Conservation (phyloP, 2,888 invertebrate species). For the Mesoligia furuncula region DNA sequence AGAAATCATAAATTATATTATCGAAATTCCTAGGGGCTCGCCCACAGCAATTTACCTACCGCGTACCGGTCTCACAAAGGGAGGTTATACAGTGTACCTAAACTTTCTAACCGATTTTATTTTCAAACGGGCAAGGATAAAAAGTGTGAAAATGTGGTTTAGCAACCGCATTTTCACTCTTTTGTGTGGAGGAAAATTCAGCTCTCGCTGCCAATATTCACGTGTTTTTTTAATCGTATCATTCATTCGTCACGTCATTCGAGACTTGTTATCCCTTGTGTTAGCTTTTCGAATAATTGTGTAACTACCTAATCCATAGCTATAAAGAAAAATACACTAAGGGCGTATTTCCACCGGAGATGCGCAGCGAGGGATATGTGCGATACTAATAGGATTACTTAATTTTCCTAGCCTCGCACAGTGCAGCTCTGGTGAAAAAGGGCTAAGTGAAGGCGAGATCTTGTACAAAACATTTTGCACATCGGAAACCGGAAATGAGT, state of each 20-base stretch:
- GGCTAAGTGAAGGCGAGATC: neutral
- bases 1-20: conserved; percentile 9
- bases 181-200: neutral
- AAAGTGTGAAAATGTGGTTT: conserved; percentile 4
- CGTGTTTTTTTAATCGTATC: neutral
- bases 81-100: neutral
- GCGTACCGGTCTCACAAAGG: neutral
- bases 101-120: conserved; percentile 2
- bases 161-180: too few relatives aligned
- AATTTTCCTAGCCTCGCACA: neutral
- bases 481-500: neutral
- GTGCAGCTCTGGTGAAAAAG: neutral
- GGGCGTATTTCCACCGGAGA: neutral
- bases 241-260: neutral
- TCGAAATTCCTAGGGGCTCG: neutral
- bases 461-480: neutral
- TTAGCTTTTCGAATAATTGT: neutral
- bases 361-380: neutral
- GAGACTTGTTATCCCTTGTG: neutral
- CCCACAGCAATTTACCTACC: conserved; percentile 14
- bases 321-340: neutral
- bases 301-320: neutral
- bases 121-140: neutral
- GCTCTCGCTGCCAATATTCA: neutral
- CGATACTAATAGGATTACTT: neutral